Conservation (phyloP, 2,113 vertebrate genomes). For the Zootoca vivipara region DNA sequence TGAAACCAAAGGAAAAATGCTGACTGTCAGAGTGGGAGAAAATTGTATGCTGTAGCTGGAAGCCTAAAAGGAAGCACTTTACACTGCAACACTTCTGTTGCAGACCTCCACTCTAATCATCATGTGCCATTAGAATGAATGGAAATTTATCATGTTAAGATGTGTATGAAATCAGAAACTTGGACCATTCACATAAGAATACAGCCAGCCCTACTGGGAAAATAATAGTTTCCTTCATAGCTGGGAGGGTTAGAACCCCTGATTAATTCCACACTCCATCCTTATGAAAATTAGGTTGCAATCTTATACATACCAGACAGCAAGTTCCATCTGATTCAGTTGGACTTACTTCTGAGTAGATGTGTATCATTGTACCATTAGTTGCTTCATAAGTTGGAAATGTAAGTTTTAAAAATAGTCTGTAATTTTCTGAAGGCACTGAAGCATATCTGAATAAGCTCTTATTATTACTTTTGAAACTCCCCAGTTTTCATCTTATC, state of each 20-base stretch:
- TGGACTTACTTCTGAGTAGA: too few relatives aligned
- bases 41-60: too few relatives aligned
- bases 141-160: not conserved
- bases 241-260: not conserved
- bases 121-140: not conserved
- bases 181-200: not conserved
- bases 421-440: slow-evolving; percentile 40
- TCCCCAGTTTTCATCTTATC: slow-evolving; percentile 52
- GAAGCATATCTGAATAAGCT: slow-evolving; percentile 31
- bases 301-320: too few relatives aligned
- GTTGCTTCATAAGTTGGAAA: slow-evolving; percentile 25
- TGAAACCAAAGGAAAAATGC: too few relatives aligned
- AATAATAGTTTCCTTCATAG: slow-evolving; percentile 9
- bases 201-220: not conserved
- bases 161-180: not conserved
- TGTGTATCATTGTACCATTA: not conserved
- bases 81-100: too few relatives aligned
- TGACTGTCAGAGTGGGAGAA: too few relatives aligned
- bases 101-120: not conserved
- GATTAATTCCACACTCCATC: slow-evolving; percentile 43
- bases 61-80: too few relatives aligned
- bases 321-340: too few relatives aligned
- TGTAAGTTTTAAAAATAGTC: slow-evolving; percentile 45
- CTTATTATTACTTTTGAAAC: slow-evolving; percentile 54
- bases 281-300: not conserved